These are phyloP conservation scores for Gonioctena quinquepunctata DNA, from an alignment of 1,140 invertebrate species.

Conservation along the genomic window DNA sequence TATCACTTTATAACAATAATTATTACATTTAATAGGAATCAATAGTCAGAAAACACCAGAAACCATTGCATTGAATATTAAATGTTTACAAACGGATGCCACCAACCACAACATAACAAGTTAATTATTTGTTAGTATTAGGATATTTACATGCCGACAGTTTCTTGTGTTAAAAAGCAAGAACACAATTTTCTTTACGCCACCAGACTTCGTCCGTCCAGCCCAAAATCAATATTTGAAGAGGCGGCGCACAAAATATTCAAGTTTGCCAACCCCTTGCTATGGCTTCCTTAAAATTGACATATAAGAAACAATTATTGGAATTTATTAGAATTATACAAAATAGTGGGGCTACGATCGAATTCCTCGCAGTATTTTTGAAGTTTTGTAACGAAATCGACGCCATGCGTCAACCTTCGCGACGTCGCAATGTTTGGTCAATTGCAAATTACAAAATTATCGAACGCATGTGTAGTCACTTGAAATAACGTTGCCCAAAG, in stretches of 20 bases:
- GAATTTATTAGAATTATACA: not conserved
- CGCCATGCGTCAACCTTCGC: conserved; percentile 39
- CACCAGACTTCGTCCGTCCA: conserved; percentile 31
- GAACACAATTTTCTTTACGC: conserved; percentile 23
- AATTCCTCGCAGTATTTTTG: not conserved
- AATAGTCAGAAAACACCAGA: conserved; percentile 21
- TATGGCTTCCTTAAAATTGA: not conserved
- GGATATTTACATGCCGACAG: conserved; percentile 31
- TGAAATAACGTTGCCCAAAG: not conserved
- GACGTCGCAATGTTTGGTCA: conserved; percentile 41
- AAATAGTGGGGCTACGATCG: not conserved
- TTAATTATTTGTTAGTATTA: conserved; percentile 2
- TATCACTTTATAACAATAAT: conserved; percentile 11
- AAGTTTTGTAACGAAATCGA: conserved; percentile 26
- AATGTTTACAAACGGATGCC: not conserved
- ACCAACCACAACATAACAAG: not conserved
- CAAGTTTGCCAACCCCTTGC: conserved; percentile 6
- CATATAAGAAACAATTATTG: not conserved
- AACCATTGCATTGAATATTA: not conserved
- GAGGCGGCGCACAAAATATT: conserved; percentile 32
- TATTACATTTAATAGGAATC: conserved; percentile 9
- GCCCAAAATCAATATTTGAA: conserved; percentile 49
- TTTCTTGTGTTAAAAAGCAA: conserved; percentile 8
- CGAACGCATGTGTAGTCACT: conserved; percentile 33
- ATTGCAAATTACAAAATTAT: conserved; percentile 29